Base-by-base conservation (phyloP, 2,888 invertebrate species). In the Leucophora obtusa region DNA sequence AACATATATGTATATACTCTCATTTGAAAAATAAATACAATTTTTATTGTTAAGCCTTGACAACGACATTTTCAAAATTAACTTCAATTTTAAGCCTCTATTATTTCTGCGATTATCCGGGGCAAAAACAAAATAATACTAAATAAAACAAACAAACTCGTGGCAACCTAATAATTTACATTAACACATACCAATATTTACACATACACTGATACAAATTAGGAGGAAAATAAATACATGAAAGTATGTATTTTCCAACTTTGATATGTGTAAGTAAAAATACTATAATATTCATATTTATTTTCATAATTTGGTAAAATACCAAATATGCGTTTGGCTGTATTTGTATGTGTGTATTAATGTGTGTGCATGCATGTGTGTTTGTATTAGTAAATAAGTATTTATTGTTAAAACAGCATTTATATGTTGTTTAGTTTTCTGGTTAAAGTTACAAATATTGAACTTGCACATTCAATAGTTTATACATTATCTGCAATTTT, bases 301-400 rank as follows among this genome's bases (percentile, higher is more conserved):
- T 82, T 85, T 85, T 85, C 77, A 84, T 81, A 84, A 83, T 79
- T 68, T 71, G 68, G 74, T 62, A 66, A 53, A 73, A 82, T 69
- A 71, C 35, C 60, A 6, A 28, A 28, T 35, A 35, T 69, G 56
- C 76, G 54, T 62, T 47, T 9, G 33, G 33, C 17, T 24, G 28
- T 75, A 18, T 60, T 33, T 71, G 15, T 63, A 50, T 9, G 33
- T 50, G 17, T 28, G 28, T 78, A 15, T 60, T 38, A 68, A n/a
- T 63, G 75, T 70, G 71, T 28, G 15, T 69, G 74, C 58, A 54
- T 56, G 38, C 66, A 53, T 66, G 60, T 63, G 54, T 9, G 24
- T 68, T 33, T 24, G 38, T 79, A 35, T 63, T 7, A 4, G 28
- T 28, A 28, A 28, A 53, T 68, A 38, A 68, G 75, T 81, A 54